Evolutionary conservation across 1,140 invertebrate species (phyloP).

Genomic region (Meloidogyne floridensis): DNA sequence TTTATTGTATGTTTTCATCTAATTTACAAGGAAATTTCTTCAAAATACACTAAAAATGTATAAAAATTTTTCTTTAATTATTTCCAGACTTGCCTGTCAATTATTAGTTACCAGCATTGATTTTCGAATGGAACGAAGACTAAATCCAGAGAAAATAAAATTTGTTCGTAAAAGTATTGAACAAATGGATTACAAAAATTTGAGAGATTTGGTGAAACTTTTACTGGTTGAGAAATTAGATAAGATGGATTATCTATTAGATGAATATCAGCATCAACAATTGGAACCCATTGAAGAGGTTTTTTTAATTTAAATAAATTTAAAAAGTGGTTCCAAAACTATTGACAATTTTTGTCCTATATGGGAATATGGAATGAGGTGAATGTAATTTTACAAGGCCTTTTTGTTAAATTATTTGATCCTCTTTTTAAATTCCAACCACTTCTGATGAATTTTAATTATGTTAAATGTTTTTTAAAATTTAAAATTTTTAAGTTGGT

Average conservation of each 20-base stretch:
- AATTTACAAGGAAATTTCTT: no score
- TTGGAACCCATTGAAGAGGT: constrained; percentile 43
- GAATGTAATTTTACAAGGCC: no score
- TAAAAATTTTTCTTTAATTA: background rate
- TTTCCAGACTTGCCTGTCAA: constrained; percentile 42
- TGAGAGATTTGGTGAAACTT: constrained; percentile 50
- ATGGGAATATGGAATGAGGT: no score
- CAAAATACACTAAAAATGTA: no score
- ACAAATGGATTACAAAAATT: constrained; percentile 50
- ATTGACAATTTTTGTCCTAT: no score
- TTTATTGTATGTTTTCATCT: constrained; percentile 38
- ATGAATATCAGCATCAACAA: constrained; percentile 51
- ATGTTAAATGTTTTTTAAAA: no score
- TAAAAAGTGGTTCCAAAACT: background rate
- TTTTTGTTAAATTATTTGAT: no score
- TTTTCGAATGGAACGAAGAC: constrained; percentile 49
- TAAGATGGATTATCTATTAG: constrained; percentile 33
- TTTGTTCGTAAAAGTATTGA: constrained; percentile 50
- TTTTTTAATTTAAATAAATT: background rate
- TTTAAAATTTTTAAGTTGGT: constrained; percentile 40
- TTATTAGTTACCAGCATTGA: constrained; percentile 46
- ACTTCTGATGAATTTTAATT: no score
- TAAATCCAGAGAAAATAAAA: constrained; percentile 41
- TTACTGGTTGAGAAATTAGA: constrained; percentile 49
- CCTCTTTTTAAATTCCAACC: no score